Conservation (phyloP, 2,888 invertebrate genomes). For the Nasonovia ribisnigri region DNA sequence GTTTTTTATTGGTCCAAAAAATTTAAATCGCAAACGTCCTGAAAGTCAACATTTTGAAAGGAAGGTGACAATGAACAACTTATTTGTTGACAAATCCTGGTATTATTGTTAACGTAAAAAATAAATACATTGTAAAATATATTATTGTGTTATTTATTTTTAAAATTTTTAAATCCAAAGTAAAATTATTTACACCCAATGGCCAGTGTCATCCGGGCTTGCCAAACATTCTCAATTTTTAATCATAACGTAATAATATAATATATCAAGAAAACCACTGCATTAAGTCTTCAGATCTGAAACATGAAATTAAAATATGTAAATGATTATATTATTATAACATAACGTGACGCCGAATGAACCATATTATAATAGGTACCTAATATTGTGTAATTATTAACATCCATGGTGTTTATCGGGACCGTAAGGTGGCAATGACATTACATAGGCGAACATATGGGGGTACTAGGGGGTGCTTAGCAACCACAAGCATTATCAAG, state of each 20-base stretch:
- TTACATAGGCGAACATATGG: too few species aligned
- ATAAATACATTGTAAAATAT: too few species aligned
- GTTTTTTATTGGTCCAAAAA: background rate
- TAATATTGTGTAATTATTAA: background rate
- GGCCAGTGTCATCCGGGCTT: too few species aligned
- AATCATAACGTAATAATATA: background rate
- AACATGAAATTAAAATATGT: background rate
- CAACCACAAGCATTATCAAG: too few species aligned
- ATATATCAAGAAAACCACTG: background rate
- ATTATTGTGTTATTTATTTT: too few species aligned
- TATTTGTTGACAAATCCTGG: too few species aligned
- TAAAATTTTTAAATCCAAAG: too few species aligned
- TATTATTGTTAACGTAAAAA: too few species aligned
- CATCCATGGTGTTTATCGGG: background rate
- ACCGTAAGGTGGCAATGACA: background rate
- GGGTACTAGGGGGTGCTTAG: too few species aligned
- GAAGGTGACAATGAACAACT: too few species aligned
- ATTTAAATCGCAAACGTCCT: background rate
- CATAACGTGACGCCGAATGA: background rate
- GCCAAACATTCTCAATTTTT: background rate
- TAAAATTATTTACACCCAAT: too few species aligned
- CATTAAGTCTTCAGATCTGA: background rate
- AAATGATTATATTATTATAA: background rate
- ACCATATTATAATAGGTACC: too few species aligned
- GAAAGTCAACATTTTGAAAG: background rate